Percentiles rank a stretch among this genome's conserved stretches.
Conservation (phyloP, 2,113 vertebrate species). For the Haliaeetus leucogaster region DNA sequence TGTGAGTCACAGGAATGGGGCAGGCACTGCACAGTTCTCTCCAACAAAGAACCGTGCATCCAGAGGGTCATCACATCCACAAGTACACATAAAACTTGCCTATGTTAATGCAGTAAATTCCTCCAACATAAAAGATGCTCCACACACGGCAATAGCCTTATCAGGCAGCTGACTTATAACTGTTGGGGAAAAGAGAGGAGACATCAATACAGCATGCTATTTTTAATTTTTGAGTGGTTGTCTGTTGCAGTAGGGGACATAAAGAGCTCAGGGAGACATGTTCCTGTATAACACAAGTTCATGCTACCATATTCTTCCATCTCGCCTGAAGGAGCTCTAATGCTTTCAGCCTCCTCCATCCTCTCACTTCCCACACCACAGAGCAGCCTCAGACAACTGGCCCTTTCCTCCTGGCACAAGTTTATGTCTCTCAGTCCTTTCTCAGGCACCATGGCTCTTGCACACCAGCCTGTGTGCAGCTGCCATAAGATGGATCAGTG, state of each 20-base stretch:
- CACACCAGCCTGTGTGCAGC: background rate
- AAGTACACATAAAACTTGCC: background rate
- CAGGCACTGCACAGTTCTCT: background rate
- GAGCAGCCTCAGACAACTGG: background rate
- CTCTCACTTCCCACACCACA: background rate
- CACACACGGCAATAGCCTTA: background rate
- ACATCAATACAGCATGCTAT: background rate
- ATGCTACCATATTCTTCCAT: fast-evolving
- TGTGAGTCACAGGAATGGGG: background rate
- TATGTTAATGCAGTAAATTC: background rate
- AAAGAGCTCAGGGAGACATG: background rate
- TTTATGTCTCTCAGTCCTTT: background rate
- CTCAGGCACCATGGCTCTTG: fast-evolving
- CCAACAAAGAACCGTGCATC: fast-evolving
- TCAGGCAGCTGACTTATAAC: conserved; percentile 5
- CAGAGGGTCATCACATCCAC: background rate
- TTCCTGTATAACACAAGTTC: background rate
- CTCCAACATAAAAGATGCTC: background rate
- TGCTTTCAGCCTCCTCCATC: background rate
- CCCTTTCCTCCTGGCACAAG: background rate
- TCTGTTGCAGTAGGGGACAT: background rate
- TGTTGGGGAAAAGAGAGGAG: background rate
- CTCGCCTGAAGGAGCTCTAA: background rate
- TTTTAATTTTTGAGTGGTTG: background rate
- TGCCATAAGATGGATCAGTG: background rate